Percentiles rank a stretch among this genome's conserved stretches.
Conservation (phyloP, 2,113 vertebrate species). For the Carollia perspicillata region DNA sequence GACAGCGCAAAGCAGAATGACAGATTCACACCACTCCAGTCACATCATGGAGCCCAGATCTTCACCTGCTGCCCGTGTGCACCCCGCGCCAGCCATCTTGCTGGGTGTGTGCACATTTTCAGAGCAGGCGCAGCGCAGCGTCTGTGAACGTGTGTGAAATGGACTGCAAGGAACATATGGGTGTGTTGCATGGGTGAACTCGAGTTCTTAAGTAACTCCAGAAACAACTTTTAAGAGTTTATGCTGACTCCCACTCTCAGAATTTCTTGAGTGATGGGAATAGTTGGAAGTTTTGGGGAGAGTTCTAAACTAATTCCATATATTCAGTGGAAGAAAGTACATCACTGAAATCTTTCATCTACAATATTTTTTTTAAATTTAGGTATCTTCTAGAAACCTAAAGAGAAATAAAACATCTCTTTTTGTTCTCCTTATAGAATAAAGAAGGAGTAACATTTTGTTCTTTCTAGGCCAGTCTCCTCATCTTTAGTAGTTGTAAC, state of each 20-base stretch:
- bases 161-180: rapidly evolving
- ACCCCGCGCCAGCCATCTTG: rapidly evolving
- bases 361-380: neutral
- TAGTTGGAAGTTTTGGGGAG: neutral
- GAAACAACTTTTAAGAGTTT: neutral
- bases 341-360: neutral
- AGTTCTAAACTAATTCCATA: neutral
- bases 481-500: neutral
- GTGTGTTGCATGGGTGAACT: neutral
- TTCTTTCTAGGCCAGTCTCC: neutral
- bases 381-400: neutral
- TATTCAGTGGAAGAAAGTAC: neutral
- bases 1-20: neutral
- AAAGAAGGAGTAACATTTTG: neutral
- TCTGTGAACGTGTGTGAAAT: rapidly evolving
- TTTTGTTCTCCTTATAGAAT: neutral
- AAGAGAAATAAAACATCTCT: neutral
- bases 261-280: neutral
- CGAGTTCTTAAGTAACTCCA: neutral
- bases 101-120: neutral
- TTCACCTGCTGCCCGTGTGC: rapidly evolving
- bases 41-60: neutral
- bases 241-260: neutral
- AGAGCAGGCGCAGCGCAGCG: too few relatives aligned
- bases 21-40: neutral